These are phyloP conservation scores for Argya squamiceps DNA, from an alignment of 2,797 vertebrate species.

Conservation along the genomic window DNA sequence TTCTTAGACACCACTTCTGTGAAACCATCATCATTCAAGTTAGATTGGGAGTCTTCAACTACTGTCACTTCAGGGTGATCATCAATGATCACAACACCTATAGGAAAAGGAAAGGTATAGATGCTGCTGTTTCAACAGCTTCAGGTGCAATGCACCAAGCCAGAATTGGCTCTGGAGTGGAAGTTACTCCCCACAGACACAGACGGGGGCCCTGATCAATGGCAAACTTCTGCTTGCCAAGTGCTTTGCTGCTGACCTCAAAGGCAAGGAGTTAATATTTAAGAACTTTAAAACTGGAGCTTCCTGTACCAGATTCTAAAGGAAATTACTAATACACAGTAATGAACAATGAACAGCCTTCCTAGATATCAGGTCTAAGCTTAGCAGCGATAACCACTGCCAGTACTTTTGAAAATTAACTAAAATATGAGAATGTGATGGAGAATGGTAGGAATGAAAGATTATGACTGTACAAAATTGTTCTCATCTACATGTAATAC, in stretches of 20 bases:
- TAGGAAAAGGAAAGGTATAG: conserved; percentile 36
- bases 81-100: conserved; percentile 99
- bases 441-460: neutral
- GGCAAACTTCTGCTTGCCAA: neutral
- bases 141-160: neutral
- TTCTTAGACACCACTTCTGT: conserved; percentile 98
- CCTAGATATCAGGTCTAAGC: neutral
- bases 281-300: neutral
- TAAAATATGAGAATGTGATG: neutral
- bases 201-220: neutral
- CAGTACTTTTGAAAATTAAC: neutral
- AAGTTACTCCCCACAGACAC: neutral
- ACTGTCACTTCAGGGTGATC: conserved; percentile 98
- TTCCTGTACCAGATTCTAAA: neutral
- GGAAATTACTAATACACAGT: neutral
- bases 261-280: neutral
- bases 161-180: neutral
- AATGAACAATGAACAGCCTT: neutral
- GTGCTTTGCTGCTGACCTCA: neutral
- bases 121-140: conserved; percentile 40
- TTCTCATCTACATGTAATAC: neutral
- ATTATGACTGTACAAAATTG: neutral
- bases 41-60: conserved; percentile 94
- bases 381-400: neutral
- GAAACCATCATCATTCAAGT: conserved; percentile 93